Evolutionary conservation across 2,797 vertebrate genomes (phyloP).

Genomic region (Danio jaintianensis): DNA sequence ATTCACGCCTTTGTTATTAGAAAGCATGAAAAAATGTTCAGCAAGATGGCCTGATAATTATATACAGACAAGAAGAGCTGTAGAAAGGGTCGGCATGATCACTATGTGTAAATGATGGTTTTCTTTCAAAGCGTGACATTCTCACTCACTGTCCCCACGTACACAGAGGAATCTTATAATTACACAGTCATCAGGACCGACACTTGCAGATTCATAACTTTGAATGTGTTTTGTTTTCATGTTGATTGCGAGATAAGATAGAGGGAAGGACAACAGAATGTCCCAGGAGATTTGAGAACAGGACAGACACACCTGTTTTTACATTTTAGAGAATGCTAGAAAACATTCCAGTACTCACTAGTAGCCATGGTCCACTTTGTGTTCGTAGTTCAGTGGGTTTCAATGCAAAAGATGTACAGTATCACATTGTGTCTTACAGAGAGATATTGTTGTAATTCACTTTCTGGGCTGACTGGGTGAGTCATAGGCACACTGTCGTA

Average conservation of each 20-base stretch:
- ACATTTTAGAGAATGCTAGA: background rate
- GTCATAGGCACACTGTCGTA: constrained; percentile 19
- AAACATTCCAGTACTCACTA: constrained; percentile 3
- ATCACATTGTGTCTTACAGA: constrained; percentile 11
- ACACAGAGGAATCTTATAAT: constrained; percentile 30
- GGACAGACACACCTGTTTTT: constrained; percentile 43
- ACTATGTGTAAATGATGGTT: constrained; percentile 4
- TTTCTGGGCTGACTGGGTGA: constrained; percentile 21
- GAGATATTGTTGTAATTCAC: constrained; percentile 10
- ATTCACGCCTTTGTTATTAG: background rate
- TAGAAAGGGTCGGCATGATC: constrained; percentile 8
- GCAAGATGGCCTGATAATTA: background rate
- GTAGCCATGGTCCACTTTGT: background rate
- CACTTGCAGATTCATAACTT: background rate
- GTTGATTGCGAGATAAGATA: constrained; percentile 42
- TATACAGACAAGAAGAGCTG: background rate
- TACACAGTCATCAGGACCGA: constrained; percentile 1
- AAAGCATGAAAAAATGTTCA: background rate
- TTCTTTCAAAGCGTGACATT: background rate
- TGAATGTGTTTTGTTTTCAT: constrained; percentile 27
- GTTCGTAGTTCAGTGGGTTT: background rate
- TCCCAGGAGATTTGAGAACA: background rate
- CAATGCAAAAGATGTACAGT: background rate
- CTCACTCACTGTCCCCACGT: background rate
- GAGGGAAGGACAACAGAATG: constrained; percentile 19